phyloP scores from a whole-genome alignment of 2,888 invertebrate species.

The Dicycla oo region DNA sequence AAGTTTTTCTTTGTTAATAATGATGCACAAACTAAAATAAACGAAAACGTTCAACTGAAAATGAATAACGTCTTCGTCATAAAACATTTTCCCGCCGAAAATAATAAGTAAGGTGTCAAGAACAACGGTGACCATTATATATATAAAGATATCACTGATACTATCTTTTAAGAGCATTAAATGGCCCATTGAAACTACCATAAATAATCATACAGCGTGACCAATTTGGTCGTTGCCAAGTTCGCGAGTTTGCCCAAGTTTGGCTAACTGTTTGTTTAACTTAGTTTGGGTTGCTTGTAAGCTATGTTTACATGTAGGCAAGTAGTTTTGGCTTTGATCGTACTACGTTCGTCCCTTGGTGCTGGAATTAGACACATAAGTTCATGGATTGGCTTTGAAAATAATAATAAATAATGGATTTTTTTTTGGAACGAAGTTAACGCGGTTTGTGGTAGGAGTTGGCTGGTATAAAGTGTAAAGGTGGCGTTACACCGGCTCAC shows the following conservation, averaged over 20 bases:
- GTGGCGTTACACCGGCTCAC: no score
- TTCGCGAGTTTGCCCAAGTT: constrained; percentile 8
- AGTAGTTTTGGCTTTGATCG: neutral
- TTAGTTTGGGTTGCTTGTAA: constrained; percentile 8
- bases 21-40: no score
- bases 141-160: constrained; percentile 23
- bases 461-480: no score
- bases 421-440: no score
- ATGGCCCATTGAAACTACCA: constrained; percentile 12
- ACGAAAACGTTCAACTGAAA: no score
- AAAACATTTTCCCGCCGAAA: neutral
- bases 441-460: no score
- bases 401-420: no score
- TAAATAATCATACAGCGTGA: constrained; percentile 35
- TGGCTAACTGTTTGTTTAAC: constrained; percentile 13
- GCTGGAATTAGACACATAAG: neutral
- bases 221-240: constrained; percentile 12
- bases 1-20: no score
- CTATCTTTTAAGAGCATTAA: neutral
- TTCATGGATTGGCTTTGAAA: no score
- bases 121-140: neutral
- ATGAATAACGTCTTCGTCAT: no score
- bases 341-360: neutral
- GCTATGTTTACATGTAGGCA: constrained; percentile 5
- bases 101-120: neutral